Evolutionary conservation across 2,113 vertebrate genomes (phyloP), one percentile per base, ranked within the genome.

Genomic region (Perca flavescens): DNA sequence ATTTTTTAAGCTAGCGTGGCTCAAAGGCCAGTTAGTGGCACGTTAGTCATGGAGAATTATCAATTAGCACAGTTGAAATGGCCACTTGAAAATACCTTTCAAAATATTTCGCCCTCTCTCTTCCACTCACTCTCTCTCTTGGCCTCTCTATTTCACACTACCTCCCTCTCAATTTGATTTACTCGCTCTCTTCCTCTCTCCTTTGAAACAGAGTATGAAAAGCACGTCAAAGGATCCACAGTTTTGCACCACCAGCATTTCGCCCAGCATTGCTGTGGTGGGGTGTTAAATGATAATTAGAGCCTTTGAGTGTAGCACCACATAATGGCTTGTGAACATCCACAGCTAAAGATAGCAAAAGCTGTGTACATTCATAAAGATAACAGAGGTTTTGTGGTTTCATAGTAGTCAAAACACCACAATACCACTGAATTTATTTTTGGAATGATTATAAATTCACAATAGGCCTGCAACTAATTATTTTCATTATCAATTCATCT

Each of bases 1-100:
- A 88, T 91, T 90, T 88, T 89, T 84, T 11, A 89, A 91, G 87
- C 87, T 64, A 72, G 80, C 1, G 22, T 19, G 54, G 75, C 90
- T 93, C 90, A 90, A 91, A 93, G 91, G 91, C 92, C 85, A 87
- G 86, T 85, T 80, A 80, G 83, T 77, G 53, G 86, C 64, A 56
- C 56, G 85, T 94, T 90, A 94, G 91, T 92, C 89, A 90, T 65
- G 86, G 89, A 82, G 88, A 87, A 92, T 93, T 94, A 93, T 92
- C 92, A 94, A 94, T 94, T 95, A 94, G 90, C 86, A 85, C 85
- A 89, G 87, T 88, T 93, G 91, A 94, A 93, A 93, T 94, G 89
- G 88, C 89, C 88, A 91, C 88, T 93, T 95, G 85, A 95, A 93
- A 92, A 88, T 87, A 89, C 88, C 90, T 86, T 91, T 92, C 85